A percentile compares a stretch with the other conserved stretches of the same genome.
Conservation (phyloP, 2,888 invertebrate genomes). For the Sussaba pulchella region DNA sequence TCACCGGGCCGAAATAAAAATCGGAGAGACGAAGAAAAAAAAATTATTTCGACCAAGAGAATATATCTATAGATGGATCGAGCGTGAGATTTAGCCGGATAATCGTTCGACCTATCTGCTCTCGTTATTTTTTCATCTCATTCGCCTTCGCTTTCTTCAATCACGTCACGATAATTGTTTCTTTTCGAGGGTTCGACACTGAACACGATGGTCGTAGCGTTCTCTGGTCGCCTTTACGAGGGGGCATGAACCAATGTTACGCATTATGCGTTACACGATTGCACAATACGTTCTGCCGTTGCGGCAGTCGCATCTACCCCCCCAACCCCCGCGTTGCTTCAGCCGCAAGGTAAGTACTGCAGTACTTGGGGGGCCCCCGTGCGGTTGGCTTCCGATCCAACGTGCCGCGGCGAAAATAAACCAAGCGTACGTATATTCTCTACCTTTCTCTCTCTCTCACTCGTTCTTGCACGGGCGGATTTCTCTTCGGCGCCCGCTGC, state of each 20-base stretch:
- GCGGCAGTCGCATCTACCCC: conserved; percentile 42
- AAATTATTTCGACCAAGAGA: conserved; percentile 30
- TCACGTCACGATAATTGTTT: conserved; percentile 67
- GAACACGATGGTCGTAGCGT: too few species aligned
- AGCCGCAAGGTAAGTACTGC: too few species aligned
- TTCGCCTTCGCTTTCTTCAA: conserved; percentile 52
- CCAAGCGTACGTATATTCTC: too few species aligned
- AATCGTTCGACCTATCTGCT: conserved; percentile 55
- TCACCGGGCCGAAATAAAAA: conserved; percentile 8
- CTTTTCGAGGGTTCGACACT: conserved; percentile 55
- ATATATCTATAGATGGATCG: too few species aligned
- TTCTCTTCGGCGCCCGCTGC: conserved; percentile 53
- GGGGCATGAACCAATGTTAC: conserved; percentile 73
- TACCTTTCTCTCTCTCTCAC: too few species aligned
- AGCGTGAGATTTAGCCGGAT: conserved; percentile 62
- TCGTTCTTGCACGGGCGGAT: conserved; percentile 54
- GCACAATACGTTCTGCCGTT: conserved; percentile 55
- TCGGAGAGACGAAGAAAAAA: conserved; percentile 33
- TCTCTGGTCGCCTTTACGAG: conserved; percentile 53
- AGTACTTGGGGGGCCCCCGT: not conserved
- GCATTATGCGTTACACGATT: conserved; percentile 73
- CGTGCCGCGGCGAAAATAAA: too few species aligned
- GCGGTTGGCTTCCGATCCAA: conserved; percentile 51
- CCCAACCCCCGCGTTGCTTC: conserved; percentile 1
- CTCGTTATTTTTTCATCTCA: conserved; percentile 25